Percentiles rank a stretch among this genome's conserved stretches.
Evolutionary conservation across 2,113 vertebrate genomes (phyloP).

Genomic region (Lathamus discolor): DNA sequence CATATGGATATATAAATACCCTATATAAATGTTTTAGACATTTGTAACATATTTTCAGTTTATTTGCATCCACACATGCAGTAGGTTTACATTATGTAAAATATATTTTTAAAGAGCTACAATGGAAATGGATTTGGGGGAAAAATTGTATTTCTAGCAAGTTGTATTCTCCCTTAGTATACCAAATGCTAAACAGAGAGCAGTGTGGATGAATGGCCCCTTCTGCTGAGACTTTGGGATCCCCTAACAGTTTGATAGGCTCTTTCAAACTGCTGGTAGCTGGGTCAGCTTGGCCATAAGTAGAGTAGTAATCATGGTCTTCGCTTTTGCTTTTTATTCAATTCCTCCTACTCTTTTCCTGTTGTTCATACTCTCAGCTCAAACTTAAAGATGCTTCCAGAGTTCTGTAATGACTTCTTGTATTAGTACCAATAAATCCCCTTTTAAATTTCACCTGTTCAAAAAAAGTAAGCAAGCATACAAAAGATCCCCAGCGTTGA

Average conservation of each 20-base stretch:
- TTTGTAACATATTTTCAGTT: not conserved
- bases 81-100: not conserved
- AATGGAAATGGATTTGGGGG: not conserved
- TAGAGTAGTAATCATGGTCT: not conserved
- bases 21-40: not conserved
- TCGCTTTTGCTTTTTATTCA: not conserved
- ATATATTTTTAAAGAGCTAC: not conserved
- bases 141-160: not conserved
- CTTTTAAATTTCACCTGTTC: not conserved
- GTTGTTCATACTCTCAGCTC: not conserved
- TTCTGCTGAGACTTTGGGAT: not conserved
- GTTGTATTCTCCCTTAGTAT: fast-evolving
- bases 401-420: not conserved
- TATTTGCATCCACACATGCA: not conserved
- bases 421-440: not conserved
- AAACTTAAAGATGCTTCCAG: not conserved
- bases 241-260: fast-evolving
- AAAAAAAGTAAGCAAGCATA: not conserved
- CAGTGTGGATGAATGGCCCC: not conserved
- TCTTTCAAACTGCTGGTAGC: not conserved
- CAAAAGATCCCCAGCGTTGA: not conserved
- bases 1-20: not conserved
- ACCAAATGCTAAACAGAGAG: not conserved
- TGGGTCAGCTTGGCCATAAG: fast-evolving
- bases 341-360: not conserved